Evolutionary conservation across 64 coral and sea anemone genomes (phyloP).

Genomic region (Astreopora myriophthalma): DNA sequence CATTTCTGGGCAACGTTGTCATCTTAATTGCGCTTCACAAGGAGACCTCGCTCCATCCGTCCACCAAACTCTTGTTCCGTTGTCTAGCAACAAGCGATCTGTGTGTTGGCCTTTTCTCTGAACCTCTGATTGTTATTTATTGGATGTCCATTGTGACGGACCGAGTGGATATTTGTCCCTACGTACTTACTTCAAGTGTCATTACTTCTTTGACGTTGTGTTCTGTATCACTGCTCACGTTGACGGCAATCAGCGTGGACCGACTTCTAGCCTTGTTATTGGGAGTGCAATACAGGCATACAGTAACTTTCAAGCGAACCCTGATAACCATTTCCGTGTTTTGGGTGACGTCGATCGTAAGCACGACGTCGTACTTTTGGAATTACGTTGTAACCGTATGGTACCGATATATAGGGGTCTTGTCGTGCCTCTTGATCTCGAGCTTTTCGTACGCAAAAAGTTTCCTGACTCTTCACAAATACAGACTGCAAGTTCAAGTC

Average conservation of each 20-base stretch:
- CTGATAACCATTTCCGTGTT: background rate
- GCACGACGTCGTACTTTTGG: background rate
- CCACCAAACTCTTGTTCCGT: slow-evolving; percentile 5
- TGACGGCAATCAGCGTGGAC: slow-evolving; percentile 14
- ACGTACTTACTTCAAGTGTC: background rate
- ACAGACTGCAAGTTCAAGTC: background rate
- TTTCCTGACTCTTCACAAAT: background rate
- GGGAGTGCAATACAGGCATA: background rate
- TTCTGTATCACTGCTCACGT: background rate
- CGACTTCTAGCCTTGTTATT: background rate
- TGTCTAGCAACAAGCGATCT: background rate
- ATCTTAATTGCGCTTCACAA: background rate
- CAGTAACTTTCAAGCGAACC: slow-evolving; percentile 5
- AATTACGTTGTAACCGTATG: background rate
- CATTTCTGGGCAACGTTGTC: background rate
- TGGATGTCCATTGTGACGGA: background rate
- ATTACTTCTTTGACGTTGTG: background rate
- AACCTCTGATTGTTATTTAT: background rate
- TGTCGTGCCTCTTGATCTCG: background rate
- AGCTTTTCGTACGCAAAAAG: background rate
- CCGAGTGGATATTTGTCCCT: background rate
- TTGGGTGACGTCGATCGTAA: background rate
- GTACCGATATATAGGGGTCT: background rate
- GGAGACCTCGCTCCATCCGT: background rate
- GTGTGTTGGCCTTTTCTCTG: background rate